phyloP scores from a whole-genome alignment of 2,113 vertebrate species.

The Tupaia chinensis region DNA sequence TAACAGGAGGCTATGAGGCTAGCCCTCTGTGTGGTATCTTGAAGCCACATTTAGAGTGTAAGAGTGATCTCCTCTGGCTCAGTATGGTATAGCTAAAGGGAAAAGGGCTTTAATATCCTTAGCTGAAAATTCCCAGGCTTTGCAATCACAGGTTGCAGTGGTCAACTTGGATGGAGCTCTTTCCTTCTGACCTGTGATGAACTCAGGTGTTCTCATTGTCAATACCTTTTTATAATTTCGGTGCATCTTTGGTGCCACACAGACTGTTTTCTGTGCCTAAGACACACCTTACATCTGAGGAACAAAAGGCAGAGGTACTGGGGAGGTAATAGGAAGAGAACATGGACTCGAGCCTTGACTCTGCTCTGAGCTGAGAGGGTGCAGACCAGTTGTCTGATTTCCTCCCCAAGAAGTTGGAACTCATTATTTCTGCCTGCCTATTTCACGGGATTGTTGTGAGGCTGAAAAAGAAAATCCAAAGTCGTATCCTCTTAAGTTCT shows the following conservation, averaged over 20 bases:
- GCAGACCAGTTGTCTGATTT: background rate
- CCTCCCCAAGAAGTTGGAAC: background rate
- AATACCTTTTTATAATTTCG: background rate
- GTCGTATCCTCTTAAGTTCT: background rate
- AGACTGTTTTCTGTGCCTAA: background rate
- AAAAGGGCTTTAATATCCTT: background rate
- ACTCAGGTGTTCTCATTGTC: background rate
- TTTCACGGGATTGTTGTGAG: constrained; percentile 18
- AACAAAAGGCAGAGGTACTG: background rate
- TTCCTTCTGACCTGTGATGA: background rate
- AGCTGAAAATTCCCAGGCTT: background rate
- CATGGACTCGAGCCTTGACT: background rate
- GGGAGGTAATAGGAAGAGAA: background rate
- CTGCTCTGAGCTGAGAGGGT: background rate
- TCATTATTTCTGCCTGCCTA: background rate
- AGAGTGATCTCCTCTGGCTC: background rate
- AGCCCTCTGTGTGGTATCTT: background rate
- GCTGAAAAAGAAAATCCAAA: background rate
- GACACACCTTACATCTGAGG: background rate
- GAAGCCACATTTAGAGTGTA: background rate
- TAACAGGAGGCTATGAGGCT: too few relatives aligned
- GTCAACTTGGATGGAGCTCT: background rate
- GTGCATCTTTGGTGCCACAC: background rate
- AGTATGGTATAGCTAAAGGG: background rate
- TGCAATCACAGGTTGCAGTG: background rate